These are phyloP conservation scores for Nemopilema nomurai DNA, from an alignment of 30 jellyfish, hydroid and myxozoan species.

Conservation along the genomic window DNA sequence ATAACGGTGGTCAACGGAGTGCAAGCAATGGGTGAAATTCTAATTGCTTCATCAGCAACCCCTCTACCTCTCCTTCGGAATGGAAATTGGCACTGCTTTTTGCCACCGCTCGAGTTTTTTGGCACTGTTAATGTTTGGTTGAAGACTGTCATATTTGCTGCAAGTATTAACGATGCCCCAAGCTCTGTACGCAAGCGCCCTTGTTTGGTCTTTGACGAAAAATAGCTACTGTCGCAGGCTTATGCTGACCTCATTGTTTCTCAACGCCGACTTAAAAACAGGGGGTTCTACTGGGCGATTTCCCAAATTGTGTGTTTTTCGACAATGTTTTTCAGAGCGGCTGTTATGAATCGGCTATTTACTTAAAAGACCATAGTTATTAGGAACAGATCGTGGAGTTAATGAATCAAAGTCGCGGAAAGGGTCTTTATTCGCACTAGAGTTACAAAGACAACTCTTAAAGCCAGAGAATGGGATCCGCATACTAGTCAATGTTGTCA, in stretches of 20 bases:
- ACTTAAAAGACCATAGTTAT: no score
- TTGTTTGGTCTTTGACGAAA: not conserved
- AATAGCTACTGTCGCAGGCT: not conserved
- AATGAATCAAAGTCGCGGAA: no score
- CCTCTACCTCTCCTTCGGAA: not conserved
- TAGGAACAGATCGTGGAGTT: no score
- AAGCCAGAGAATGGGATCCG: no score
- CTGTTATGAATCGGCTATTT: not conserved
- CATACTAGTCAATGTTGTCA: no score
- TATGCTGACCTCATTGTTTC: not conserved
- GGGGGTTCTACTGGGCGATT: not conserved
- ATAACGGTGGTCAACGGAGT: slow-evolving; percentile 3
- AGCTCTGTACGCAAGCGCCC: not conserved
- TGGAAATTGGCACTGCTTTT: not conserved
- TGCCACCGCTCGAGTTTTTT: not conserved
- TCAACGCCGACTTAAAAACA: not conserved
- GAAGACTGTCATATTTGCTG: not conserved
- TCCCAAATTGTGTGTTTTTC: not conserved
- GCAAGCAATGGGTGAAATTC: slow-evolving; percentile 6
- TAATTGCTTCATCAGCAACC: slow-evolving; percentile 20
- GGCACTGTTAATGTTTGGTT: not conserved
- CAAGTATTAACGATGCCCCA: not conserved
- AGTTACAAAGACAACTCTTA: no score
- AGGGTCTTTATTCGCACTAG: not conserved
- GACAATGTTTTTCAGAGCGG: not conserved